Conservation (phyloP, 2,113 vertebrate genomes). For the Etheostoma cragini region DNA sequence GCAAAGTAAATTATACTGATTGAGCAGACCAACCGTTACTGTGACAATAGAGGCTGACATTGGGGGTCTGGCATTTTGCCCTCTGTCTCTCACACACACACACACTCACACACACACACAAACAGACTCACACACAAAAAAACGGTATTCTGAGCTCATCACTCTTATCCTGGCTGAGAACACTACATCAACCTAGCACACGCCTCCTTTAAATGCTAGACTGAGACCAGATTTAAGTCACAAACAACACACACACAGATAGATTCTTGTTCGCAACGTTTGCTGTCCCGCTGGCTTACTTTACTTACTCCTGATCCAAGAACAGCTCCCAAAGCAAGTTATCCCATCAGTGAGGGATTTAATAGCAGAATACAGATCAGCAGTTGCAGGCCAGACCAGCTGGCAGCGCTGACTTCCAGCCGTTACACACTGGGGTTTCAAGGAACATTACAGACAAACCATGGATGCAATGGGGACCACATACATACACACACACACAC, state of each 20-base stretch:
- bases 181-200: constrained; percentile 38
- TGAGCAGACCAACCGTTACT: constrained; percentile 74
- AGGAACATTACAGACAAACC: constrained; percentile 56
- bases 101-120: constrained; percentile 30
- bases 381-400: constrained; percentile 52
- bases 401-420: constrained; percentile 55
- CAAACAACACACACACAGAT: constrained; percentile 31
- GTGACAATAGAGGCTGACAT: constrained; percentile 72
- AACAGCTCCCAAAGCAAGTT: constrained; percentile 48
- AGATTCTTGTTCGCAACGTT: constrained; percentile 39
- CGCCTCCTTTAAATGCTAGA: constrained; percentile 62
- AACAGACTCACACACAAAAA: constrained; percentile 36
- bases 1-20: constrained; percentile 70
- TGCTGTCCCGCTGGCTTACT: constrained; percentile 43
- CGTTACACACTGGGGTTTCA: constrained; percentile 47
- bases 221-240: constrained; percentile 60
- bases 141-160: constrained; percentile 61
- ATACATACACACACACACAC: background rate
- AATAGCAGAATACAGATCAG: constrained; percentile 68
- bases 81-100: constrained; percentile 53
- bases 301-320: constrained; percentile 65
- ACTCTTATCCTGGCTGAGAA: constrained; percentile 56
- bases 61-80: constrained; percentile 68
- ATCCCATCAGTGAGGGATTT: constrained; percentile 56
- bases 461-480: constrained; percentile 51